Base-by-base conservation (phyloP, 2,797 vertebrate genomes). In the Typhlichthys eigenmanni region DNA sequence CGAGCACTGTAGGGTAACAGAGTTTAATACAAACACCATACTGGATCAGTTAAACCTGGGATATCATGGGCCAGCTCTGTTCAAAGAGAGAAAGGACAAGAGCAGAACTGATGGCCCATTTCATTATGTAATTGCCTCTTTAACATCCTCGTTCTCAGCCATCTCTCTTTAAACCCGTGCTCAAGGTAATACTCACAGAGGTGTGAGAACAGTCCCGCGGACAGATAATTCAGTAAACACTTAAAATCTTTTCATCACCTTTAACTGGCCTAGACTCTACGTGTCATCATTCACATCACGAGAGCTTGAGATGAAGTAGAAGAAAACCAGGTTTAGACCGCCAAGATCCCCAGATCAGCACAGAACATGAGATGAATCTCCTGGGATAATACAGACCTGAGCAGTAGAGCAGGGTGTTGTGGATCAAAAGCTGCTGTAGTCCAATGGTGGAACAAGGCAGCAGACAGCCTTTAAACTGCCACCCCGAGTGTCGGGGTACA, bases 121-220 rank as follows among this genome's bases (percentile, higher is more conserved):
- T 92, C 89, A 91, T 92, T 85, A 90, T 89, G 88, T 91, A 92
- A 93, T 92, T 91, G 88, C 84, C 90, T 89, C 87, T 91, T 92
- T 91, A 92, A 89, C 85, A 90, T 89, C 84, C 85, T 82, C 87
- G 87, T 91, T 91, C 90, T 85, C 84, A 89, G 84, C 88, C 84
- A 90, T 88, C 87, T 85, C 88, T 91, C 88, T 91, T 91, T 90
- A 90, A 89, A 91, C 88, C 90, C 80, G 79, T 85, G 86, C 87
- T 89, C 81, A 84, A 87, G 88, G 85, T 90, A 87, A 91, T 86
- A 78, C 86, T 88, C 86, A 87, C 87, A 80, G 78, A 84, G 85
- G 88, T 87, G 85, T 87, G 83, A 88, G 85, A 78, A 76, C 75
- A 83, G 85, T 86, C 85, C 81, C 81, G 60, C 87, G 85, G 85